Base-by-base conservation (phyloP, 1,140 invertebrate species). In the Ceratosolen fusciceps region DNA sequence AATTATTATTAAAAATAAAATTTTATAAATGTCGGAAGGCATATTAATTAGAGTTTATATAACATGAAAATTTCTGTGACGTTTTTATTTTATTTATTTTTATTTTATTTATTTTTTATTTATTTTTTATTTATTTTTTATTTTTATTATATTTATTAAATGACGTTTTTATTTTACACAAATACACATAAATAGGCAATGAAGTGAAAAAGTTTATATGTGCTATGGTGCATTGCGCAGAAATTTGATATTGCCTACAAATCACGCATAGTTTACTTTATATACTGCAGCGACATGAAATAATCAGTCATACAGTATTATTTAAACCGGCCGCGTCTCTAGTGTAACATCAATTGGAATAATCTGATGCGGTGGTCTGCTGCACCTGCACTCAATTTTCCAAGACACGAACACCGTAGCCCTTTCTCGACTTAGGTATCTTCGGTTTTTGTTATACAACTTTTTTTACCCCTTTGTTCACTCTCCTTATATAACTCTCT, bases 311-410 rank as follows among this genome's bases (percentile, higher is more conserved):
- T 7, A 16, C 31, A 74, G 84, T 84, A 90, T 88, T 89, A 88
- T 89, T 90, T 87, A 88, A 89, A 84, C 74, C 54, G 8, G 52
- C 56, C 67, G 74, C 77, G 84, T 87, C 87, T 84, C 88, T 71
- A 73, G 86, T 80, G 88, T 83, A 86, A 86, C 86, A 88, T 88
- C 86, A 88, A 83, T 86, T 83, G 84, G 85, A 89, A 89, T 90
- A 89, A 86, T 86, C 67, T 26, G 24, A 31, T n/a, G 54, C 24
- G 16, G 1, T 14, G 2, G 72, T 14, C n/a, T 54, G 9, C 65
- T 52, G 21, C 47, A 31, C 0, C 47, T 71, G 9, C 24, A 4
- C 49, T 76, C 58, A 70, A 65, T 52, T 74, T 65, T 67, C 24
- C 34, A 26, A 7, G 10, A 19, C 12, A 12, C 21, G n/a, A n/a